A percentile compares a stretch with the other conserved stretches of the same genome.
phyloP scores from a whole-genome alignment of 2,113 vertebrate genomes.

The Chloropsis cyanopogon region DNA sequence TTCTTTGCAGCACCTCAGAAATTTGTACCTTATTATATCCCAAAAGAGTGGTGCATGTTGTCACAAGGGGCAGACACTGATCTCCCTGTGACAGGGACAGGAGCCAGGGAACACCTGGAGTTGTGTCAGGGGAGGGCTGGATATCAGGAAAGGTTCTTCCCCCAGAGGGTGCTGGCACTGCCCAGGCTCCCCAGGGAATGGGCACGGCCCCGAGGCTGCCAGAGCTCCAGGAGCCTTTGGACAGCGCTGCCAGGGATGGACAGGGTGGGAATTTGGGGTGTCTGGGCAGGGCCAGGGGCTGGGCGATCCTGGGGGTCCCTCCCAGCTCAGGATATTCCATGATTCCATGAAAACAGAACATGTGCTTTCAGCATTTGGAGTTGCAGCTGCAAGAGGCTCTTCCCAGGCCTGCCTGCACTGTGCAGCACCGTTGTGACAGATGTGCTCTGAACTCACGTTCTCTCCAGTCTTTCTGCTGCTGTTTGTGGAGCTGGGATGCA shows the following conservation, averaged over 20 bases:
- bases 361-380: not conserved
- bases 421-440: not conserved
- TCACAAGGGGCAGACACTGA: not conserved
- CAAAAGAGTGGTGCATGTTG: not conserved
- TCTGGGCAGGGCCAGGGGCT: too few relatives aligned
- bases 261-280: not conserved
- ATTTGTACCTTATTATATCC: not conserved
- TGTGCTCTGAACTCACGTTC: not conserved
- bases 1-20: not conserved
- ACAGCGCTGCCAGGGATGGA: accelerated
- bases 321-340: not conserved
- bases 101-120: not conserved
- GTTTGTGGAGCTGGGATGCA: not conserved
- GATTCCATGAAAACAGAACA: not conserved
- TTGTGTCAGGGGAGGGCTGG: not conserved
- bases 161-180: not conserved
- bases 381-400: not conserved
- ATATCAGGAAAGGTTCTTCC: not conserved
- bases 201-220: not conserved
- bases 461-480: not conserved
- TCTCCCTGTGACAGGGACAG: not conserved
- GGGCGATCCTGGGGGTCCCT: not conserved
- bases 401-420: not conserved
- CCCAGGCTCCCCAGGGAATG: not conserved
- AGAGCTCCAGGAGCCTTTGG: not conserved